Evolutionary conservation across 2,797 vertebrate species (phyloP).

Genomic region (Chaenodraco wilsoni): DNA sequence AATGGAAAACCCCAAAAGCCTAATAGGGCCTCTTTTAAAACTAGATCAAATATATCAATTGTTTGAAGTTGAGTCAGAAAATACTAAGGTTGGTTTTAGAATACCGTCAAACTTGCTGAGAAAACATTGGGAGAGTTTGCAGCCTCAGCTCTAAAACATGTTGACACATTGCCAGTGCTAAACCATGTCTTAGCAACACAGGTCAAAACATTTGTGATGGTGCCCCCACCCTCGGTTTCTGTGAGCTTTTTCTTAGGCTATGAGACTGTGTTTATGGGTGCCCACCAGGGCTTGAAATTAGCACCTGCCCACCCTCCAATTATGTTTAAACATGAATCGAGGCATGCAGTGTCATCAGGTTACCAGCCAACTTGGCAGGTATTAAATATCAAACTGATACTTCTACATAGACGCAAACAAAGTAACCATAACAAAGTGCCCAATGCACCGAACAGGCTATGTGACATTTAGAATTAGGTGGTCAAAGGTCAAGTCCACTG

Average conservation of each 20-base stretch:
- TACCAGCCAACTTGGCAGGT: constrained; percentile 37
- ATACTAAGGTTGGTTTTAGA: no score
- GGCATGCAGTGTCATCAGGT: constrained; percentile 33
- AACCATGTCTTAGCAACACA: constrained; percentile 21
- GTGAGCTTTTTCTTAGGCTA: constrained; percentile 16
- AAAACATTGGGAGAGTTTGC: neutral
- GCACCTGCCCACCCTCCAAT: constrained; percentile 35
- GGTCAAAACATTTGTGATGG: neutral
- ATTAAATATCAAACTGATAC: constrained; percentile 31
- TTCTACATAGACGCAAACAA: neutral
- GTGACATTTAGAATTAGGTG: neutral
- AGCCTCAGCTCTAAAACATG: constrained; percentile 1
- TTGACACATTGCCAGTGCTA: constrained; percentile 3
- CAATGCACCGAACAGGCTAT: neutral
- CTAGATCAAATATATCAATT: constrained; percentile 19
- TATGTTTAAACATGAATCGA: constrained; percentile 55
- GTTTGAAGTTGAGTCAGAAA: constrained; percentile 16
- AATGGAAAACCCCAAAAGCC: no score
- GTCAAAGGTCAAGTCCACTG: no score
- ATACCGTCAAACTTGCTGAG: no score
- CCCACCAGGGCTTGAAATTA: constrained; percentile 63
- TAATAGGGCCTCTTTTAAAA: no score
- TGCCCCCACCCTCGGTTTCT: neutral
- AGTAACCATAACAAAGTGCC: neutral
- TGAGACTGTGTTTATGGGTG: constrained; percentile 17